Percentiles rank a stretch among this genome's conserved stretches.
Evolutionary conservation across 2,797 vertebrate species (phyloP).

Genomic region (Melanitta fusca): DNA sequence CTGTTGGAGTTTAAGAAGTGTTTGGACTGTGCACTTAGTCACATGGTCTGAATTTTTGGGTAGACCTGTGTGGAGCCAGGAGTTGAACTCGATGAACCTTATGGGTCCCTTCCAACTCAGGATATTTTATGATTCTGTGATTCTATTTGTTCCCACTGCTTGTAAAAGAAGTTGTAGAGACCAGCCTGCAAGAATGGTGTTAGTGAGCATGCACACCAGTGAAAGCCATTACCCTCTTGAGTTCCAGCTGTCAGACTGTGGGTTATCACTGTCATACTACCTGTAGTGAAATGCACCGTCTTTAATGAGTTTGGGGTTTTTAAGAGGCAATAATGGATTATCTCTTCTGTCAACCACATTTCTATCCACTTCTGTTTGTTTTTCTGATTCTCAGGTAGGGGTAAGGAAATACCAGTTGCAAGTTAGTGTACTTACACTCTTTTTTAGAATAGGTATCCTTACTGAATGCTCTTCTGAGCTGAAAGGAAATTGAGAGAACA

Average conservation of each 20-base stretch:
- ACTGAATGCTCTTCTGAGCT: neutral
- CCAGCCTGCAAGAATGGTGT: neutral
- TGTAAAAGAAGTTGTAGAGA: constrained; percentile 20
- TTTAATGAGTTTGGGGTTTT: neutral
- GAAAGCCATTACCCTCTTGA: constrained; percentile 10
- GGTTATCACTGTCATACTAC: neutral
- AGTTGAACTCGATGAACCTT: too few relatives aligned
- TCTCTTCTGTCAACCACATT: neutral
- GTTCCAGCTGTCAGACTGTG: neutral
- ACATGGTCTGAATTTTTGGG: too few relatives aligned
- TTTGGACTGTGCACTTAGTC: too few relatives aligned
- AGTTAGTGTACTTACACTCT: neutral
- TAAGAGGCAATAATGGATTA: neutral
- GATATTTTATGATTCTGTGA: too few relatives aligned
- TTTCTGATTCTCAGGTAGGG: neutral
- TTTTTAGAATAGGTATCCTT: neutral
- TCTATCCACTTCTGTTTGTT: neutral
- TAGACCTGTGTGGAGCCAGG: too few relatives aligned
- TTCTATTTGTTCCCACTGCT: neutral
- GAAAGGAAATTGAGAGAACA: neutral
- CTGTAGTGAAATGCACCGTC: neutral
- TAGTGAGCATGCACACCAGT: neutral
- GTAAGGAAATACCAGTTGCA: neutral
- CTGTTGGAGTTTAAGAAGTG: too few relatives aligned
- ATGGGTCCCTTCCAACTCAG: too few relatives aligned